A percentile compares a stretch with the other conserved stretches of the same genome.
Evolutionary conservation across 2,888 invertebrate genomes (phyloP).

Genomic region (Ophioninae sp.): DNA sequence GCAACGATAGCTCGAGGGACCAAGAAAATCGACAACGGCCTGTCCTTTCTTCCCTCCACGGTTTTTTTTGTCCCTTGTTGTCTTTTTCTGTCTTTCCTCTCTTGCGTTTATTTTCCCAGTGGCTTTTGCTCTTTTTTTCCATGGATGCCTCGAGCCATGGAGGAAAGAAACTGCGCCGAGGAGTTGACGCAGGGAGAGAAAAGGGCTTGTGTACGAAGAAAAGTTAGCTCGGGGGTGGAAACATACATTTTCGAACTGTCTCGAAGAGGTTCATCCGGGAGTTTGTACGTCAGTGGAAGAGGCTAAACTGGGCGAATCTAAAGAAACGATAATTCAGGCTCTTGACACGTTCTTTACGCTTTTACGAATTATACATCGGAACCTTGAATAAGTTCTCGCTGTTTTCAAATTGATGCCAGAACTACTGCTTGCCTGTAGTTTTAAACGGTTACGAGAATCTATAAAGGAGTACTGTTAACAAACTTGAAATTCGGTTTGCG

Average conservation of each 20-base stretch:
- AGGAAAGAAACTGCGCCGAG: conserved; percentile 15
- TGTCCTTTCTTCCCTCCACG: conserved; percentile 26
- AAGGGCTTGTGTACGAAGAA: conserved; percentile 19
- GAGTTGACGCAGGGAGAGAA: conserved; percentile 27
- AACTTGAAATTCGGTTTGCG: too few relatives aligned
- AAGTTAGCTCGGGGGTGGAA: conserved; percentile 58
- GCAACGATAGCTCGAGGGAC: conserved; percentile 53
- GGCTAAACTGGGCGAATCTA: conserved; percentile 17
- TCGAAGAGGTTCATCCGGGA: conserved; percentile 46
- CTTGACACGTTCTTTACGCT: conserved; percentile 57
- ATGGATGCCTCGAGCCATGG: conserved; percentile 22
- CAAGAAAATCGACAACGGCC: conserved; percentile 41
- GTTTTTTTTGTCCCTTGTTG: conserved; percentile 37
- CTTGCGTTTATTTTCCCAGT: conserved; percentile 33
- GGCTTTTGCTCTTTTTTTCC: conserved; percentile 13
- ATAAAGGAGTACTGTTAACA: too few relatives aligned
- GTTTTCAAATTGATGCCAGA: too few relatives aligned
- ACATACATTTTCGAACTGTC: conserved; percentile 63
- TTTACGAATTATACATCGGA: conserved; percentile 27
- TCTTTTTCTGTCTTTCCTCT: conserved; percentile 15
- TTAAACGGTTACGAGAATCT: too few relatives aligned
- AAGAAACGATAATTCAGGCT: conserved; percentile 61
- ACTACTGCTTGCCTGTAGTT: too few relatives aligned
- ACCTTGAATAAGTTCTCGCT: not conserved
- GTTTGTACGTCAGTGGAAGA: conserved; percentile 31